A percentile compares a stretch with the other conserved stretches of the same genome.
phyloP scores from a whole-genome alignment of 92 coral and sea anemone species.

The Scolanthus callimorphus region DNA sequence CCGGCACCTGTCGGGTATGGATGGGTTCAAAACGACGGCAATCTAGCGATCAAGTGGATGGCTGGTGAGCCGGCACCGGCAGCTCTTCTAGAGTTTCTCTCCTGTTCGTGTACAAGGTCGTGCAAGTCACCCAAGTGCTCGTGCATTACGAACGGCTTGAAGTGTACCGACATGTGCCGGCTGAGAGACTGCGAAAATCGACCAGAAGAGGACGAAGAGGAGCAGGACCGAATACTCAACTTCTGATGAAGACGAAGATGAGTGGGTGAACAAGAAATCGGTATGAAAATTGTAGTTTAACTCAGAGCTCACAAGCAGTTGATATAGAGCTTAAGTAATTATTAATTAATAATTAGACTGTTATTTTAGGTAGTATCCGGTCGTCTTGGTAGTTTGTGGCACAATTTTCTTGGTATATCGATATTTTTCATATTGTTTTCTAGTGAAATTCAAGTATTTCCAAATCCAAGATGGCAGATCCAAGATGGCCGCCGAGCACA shows the following conservation, averaged over 20 bases:
- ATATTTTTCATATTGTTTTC: background rate
- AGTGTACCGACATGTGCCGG: constrained; percentile 50
- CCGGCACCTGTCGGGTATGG: constrained; percentile 52
- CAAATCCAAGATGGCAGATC: constrained; percentile 26
- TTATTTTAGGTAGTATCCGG: background rate
- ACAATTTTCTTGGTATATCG: constrained; percentile 3
- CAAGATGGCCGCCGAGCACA: constrained; percentile 23
- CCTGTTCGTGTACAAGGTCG: constrained; percentile 24
- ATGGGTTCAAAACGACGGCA: constrained; percentile 22
- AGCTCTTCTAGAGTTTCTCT: constrained; percentile 33
- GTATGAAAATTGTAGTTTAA: background rate
- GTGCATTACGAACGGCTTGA: constrained; percentile 43
- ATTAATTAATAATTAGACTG: too few relatives aligned
- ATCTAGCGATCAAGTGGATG: constrained; percentile 34
- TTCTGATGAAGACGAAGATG: constrained; percentile 27
- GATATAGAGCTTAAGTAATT: background rate
- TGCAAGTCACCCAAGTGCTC: constrained; percentile 35
- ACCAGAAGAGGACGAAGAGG: constrained; percentile 23
- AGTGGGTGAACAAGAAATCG: too few relatives aligned
- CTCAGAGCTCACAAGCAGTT: too few relatives aligned
- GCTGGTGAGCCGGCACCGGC: constrained; percentile 26
- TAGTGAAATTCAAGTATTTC: constrained; percentile 11
- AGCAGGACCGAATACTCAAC: constrained; percentile 13
- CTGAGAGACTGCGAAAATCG: constrained; percentile 42
- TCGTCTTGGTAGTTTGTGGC: constrained; percentile 1